Percentiles rank a stretch among this genome's conserved stretches.
phyloP scores from a whole-genome alignment of 2,797 vertebrate species.

The Falco cherrug region DNA sequence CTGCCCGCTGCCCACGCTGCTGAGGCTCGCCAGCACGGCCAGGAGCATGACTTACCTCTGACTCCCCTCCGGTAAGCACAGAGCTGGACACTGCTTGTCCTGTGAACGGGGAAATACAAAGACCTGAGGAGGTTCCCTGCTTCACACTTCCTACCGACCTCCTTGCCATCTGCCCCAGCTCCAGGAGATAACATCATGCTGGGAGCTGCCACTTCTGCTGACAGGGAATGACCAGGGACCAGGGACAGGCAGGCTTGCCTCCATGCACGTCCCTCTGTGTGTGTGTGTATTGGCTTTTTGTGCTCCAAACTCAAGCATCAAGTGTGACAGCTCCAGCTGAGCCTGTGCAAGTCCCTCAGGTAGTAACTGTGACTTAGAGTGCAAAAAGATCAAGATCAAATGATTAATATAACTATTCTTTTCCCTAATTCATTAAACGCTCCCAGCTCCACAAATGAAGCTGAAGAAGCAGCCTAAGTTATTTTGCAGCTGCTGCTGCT shows the following conservation, averaged over 20 bases:
- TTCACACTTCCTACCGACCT: rapidly evolving
- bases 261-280: rapidly evolving
- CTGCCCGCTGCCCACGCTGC: not conserved
- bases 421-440: not conserved
- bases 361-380: not conserved
- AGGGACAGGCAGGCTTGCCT: not conserved
- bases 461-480: not conserved
- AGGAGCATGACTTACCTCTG: not conserved
- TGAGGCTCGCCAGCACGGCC: rapidly evolving
- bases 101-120: not conserved
- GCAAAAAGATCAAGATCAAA: not conserved
- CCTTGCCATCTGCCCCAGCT: not conserved
- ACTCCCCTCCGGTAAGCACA: rapidly evolving
- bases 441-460: not conserved
- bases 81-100: not conserved
- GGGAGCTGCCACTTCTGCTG: not conserved
- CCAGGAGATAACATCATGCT: not conserved
- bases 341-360: not conserved
- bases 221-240: not conserved
- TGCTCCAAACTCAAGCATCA: not conserved
- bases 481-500: not conserved
- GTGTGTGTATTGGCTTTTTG: not conserved
- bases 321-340: not conserved
- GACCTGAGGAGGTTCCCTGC: not conserved
- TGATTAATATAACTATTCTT: not conserved